phyloP scores from a whole-genome alignment of 2,888 invertebrate genomes.

The Athripsodes cinereus region DNA sequence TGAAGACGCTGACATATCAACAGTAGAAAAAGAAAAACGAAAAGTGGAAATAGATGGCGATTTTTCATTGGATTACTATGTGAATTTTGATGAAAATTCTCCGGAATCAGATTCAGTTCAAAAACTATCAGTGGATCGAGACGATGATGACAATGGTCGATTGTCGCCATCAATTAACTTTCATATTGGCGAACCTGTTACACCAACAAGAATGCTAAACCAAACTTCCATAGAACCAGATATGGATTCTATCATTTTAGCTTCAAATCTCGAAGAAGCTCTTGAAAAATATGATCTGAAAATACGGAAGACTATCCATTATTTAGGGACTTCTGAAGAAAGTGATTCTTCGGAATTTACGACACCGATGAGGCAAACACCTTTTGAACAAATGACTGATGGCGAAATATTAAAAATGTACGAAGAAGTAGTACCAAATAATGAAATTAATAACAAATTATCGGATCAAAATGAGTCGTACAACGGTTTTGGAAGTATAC shows the following conservation, averaged over 20 bases:
- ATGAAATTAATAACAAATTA: not conserved
- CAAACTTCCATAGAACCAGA: conserved; percentile 37
- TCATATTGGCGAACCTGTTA: conserved; percentile 49
- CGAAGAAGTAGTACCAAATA: conserved; percentile 28
- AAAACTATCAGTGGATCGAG: not conserved
- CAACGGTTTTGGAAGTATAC: conserved; percentile 18
- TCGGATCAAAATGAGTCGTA: not conserved
- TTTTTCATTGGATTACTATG: not conserved
- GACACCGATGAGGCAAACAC: conserved; percentile 21
- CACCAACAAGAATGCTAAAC: conserved; percentile 40
- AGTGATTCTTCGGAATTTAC: conserved; percentile 15
- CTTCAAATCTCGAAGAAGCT: conserved; percentile 29
- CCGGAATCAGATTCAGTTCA: not conserved
- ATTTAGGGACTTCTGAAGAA: conserved; percentile 15
- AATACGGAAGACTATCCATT: conserved; percentile 19
- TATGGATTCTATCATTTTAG: conserved; percentile 36
- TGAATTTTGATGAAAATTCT: not conserved
- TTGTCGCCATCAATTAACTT: conserved; percentile 34
- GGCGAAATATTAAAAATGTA: conserved; percentile 28
- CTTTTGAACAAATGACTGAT: conserved; percentile 24
- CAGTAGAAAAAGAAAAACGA: not conserved
- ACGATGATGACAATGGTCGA: conserved; percentile 1
- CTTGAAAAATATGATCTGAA: conserved; percentile 27
- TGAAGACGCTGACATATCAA: not conserved
- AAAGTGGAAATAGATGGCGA: not conserved